phyloP scores from a whole-genome alignment of 2,888 invertebrate species.

The Cotesia congregata region DNA sequence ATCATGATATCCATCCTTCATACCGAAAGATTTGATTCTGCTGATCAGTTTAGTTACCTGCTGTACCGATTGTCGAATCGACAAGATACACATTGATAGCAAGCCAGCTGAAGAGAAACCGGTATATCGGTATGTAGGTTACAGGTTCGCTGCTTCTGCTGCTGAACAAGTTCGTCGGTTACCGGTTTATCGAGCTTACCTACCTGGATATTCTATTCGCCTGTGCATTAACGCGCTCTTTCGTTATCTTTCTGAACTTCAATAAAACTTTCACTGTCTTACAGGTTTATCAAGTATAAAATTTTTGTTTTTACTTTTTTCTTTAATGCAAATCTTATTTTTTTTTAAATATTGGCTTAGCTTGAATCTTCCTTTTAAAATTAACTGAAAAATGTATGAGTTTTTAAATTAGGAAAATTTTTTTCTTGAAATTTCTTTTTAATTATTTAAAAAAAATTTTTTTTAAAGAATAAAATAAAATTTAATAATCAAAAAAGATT shows the following conservation, averaged over 20 bases:
- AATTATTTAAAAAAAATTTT: too few relatives aligned
- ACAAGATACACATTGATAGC: neutral
- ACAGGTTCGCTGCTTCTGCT: neutral
- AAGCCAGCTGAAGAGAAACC: neutral
- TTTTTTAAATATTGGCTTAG: too few relatives aligned
- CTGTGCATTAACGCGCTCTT: constrained; percentile 6
- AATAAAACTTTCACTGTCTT: too few relatives aligned
- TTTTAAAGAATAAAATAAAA: too few relatives aligned
- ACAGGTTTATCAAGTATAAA: too few relatives aligned
- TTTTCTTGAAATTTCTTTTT: too few relatives aligned
- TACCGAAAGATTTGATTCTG: neutral
- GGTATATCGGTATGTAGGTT: neutral
- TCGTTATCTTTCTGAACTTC: neutral
- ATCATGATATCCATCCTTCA: neutral
- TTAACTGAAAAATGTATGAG: too few relatives aligned
- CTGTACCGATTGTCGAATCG: neutral
- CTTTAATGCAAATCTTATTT: too few relatives aligned
- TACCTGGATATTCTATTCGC: neutral
- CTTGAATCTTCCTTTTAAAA: too few relatives aligned
- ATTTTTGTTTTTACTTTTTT: too few relatives aligned
- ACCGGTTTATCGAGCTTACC: neutral
- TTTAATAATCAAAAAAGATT: too few relatives aligned
- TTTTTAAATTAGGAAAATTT: too few relatives aligned
- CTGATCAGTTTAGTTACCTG: neutral
- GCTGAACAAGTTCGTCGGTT: neutral